Evolutionary conservation across 1,140 invertebrate genomes (phyloP), one percentile per base, ranked within the genome.

Genomic region (Vollenhovia emeryi): DNA sequence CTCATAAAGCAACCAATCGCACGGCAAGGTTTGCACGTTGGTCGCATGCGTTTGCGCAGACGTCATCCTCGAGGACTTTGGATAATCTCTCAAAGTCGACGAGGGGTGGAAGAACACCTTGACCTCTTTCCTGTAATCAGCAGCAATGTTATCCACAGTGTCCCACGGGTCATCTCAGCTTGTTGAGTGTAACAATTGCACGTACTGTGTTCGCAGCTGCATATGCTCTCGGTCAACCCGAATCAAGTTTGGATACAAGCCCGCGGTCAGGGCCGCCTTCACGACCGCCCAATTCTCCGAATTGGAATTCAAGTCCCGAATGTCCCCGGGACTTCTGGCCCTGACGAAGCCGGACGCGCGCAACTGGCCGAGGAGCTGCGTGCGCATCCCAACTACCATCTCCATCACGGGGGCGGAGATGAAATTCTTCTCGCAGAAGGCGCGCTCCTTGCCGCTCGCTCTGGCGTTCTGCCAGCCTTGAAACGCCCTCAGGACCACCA

Each of bases 201-300:
- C 95, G 94, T 93, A 96, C 96, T 96, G 95, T n/a, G 96, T 96
- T 85, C 96, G 94, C 4, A 97, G 89, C 75, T 95, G 95, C 50
- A 92, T 92, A 76, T 96, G 95, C 71, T 96, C 95, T 43, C 96
- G 90, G 90, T 97, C 96, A 9, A 97, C 95, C 55, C 97, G 95
- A 57, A 98, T 97, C 33, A 99, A 94, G 91, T 98, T 98, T 0
- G 98, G 98, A 95, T 99, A 99, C 36, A 98, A 95, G 3, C 98
- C 98, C 36, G 97, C 97, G 66, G 97, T 96, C 5, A 99, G 92
- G 5, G 98, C 98, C 3, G 98, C 98, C 94, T 99, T 99, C 0
- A 99, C 97, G 15, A 99, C 96, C 18, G 97, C 96, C 98, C 98
- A 99, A 93, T 98, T 98, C 90, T 98, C 97, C 1, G 98, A 98